These are phyloP conservation scores for Choloepus hoffmanni DNA, from an alignment of 2,113 vertebrate species.

Conservation along the genomic window DNA sequence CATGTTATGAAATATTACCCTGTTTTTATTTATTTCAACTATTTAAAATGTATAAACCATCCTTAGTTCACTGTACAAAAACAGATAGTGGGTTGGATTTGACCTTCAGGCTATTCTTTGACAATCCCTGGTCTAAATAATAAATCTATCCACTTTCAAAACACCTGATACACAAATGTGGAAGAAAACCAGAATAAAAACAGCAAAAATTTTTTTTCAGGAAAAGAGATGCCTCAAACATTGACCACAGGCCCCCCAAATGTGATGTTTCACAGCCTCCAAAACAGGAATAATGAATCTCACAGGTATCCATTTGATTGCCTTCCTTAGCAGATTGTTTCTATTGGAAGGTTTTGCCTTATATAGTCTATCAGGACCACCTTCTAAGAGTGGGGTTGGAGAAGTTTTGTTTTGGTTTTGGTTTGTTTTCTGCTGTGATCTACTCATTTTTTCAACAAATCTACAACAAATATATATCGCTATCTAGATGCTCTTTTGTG, in stretches of 20 bases:
- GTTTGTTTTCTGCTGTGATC: not conserved
- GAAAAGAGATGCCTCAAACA: not conserved
- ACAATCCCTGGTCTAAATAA: not conserved
- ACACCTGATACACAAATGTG: not conserved
- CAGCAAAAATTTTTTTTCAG: not conserved
- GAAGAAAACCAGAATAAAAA: not conserved
- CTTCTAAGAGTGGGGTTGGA: not conserved
- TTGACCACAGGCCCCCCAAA: not conserved
- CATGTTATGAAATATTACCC: not conserved
- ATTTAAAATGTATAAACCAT: not conserved
- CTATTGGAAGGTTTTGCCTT: not conserved
- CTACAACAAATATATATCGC: not conserved
- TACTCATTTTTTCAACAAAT: not conserved
- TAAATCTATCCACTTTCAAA: not conserved
- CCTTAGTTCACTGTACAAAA: not conserved
- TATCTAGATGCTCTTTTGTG: not conserved
- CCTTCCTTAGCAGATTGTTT: not conserved
- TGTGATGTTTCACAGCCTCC: not conserved
- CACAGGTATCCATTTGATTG: not conserved
- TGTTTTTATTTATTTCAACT: not conserved
- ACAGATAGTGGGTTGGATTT: not conserved
- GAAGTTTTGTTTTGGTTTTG: not conserved
- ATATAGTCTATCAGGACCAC: not conserved
- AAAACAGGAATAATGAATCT: not conserved
- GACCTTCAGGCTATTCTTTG: not conserved